Percentiles rank a stretch among this genome's conserved stretches.
Evolutionary conservation across 1,140 invertebrate genomes (phyloP).

Genomic region (Chymomyza costata): DNA sequence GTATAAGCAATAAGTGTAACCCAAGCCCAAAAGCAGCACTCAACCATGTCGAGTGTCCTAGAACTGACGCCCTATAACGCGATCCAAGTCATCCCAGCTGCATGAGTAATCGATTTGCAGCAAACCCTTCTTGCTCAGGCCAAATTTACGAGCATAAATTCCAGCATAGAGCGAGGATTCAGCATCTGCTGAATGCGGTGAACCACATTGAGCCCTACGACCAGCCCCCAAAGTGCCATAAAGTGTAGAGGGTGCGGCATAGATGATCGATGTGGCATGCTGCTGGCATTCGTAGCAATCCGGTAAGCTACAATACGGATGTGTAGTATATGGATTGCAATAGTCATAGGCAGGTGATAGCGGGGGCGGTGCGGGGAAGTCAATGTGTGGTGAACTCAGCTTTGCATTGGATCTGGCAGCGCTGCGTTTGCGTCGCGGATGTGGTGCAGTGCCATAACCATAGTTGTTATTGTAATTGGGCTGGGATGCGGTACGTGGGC

Average conservation of each 20-base stretch:
- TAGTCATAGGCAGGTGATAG: conserved; percentile 71
- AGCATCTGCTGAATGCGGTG: conserved; percentile 39
- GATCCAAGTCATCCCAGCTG: conserved; percentile 81
- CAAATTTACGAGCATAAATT: conserved; percentile 76
- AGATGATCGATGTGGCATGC: conserved; percentile 52
- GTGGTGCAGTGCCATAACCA: conserved; percentile 55
- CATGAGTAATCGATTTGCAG: conserved; percentile 83
- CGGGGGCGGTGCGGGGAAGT: conserved; percentile 68
- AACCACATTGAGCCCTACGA: conserved; percentile 20
- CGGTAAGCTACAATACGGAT: conserved; percentile 62
- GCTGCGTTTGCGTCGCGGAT: conserved; percentile 47
- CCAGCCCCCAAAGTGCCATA: conserved; percentile 43
- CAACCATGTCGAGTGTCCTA: conserved; percentile 22
- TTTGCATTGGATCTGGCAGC: conserved; percentile 9
- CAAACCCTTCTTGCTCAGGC: conserved; percentile 80
- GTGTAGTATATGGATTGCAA: conserved; percentile 65
- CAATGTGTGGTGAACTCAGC: conserved; percentile 53
- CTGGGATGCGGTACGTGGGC: conserved; percentile 29
- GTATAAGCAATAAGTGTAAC: too few species aligned
- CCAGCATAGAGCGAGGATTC: conserved; percentile 68
- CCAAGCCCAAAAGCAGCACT: conserved; percentile 13
- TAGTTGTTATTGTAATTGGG: conserved; percentile 3
- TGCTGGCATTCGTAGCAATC: conserved; percentile 68
- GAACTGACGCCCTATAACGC: conserved; percentile 76
- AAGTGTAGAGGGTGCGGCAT: conserved; percentile 55